Evolutionary conservation across 1,140 invertebrate species (phyloP), one percentile per base, ranked within the genome.

Genomic region (Zaprionus lachaisei): DNA sequence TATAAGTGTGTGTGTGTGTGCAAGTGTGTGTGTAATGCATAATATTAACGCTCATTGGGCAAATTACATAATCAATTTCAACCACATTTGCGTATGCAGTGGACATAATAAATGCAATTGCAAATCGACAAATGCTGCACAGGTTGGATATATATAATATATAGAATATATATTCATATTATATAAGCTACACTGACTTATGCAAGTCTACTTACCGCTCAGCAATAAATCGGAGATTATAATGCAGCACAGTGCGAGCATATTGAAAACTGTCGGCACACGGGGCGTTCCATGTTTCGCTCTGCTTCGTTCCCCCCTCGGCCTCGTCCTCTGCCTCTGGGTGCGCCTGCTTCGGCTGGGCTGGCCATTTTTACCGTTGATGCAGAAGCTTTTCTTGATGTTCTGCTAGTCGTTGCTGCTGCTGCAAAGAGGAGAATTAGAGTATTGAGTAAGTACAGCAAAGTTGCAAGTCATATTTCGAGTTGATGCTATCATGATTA

Each of bases 211-310:
- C 92, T 92, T 91, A 93, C 92, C 92, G 80, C 85, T 92, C 58
- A 81, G 81, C 62, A 92, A 87, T 80, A 92, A 89, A 70, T 93
- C 91, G 55, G 89, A 87, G 68, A 93, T 91, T 71, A 93, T 83
- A 77, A 93, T 80, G 90, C 92, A 93, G 71, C 83, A 86, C 64
- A 91, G 65, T 31, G 82, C 79, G 58, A 93, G 72, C 80, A 91
- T 81, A 80, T 91, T 92, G 77, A 93, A 92, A 73, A 80, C 61
- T 41, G 77, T 56, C 77, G 75, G 76, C 68, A 81, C 38, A 68
- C 70, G 38, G 41, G 41, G 26, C 38, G 61, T 24, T 38, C 61
- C 60, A 38, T 56, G 38, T 54, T 47, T 69, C 49, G 64, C 28
- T 58, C 51, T 64, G 22, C 28, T 37, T 26, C 47, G n/a, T 15